Base-by-base conservation (phyloP, 2,888 invertebrate genomes). In the Mythimna impura region DNA sequence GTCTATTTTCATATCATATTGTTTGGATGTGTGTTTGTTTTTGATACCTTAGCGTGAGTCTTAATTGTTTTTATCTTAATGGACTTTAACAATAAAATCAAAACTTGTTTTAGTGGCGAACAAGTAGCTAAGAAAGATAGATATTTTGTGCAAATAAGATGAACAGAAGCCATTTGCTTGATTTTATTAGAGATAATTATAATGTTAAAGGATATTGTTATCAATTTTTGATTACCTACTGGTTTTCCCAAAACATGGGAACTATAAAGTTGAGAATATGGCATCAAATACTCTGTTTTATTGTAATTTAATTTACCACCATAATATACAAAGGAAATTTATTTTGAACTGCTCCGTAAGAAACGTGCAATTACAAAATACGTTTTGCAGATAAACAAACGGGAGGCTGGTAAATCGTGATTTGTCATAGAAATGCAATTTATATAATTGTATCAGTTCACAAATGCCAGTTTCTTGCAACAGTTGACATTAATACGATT, bases 401-500 rank as follows among this genome's bases (percentile, higher is more conserved):
- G 77, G 76, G 76, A 78, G 70, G 62, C 50, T 34, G 52, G 40
- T 65, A 80, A 75, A 72, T 86, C 84, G 86, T 86, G 84, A 84
- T 86, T 84, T 86, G 82, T 84, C 84, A 79, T 78, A 81, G 64
- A 54, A 76, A 54, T 50, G 30, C 61, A 71, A 78, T 84, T 78
- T 78, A 78, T 84, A 71, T 81, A 76, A 77, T 81, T 84, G 84
- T 79, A 81, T 86, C 84, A 81, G 78, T 75, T 69, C 69, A 72
- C 86, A 86, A 85, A 84, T 86, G 79, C 73, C 84, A 85, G 74
- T 74, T 75, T 62, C 57, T 76, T 81, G 78, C 76, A 81, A 81
- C 73, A 75, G 34, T 78, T 86, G 84, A 84, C 84, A 84, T 86
- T 84, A 84, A 77, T 86, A 78, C 76, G 71, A 76, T 78, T 81